phyloP scores from a whole-genome alignment of 2,797 vertebrate genomes.

The Gallinago nigripennis region DNA sequence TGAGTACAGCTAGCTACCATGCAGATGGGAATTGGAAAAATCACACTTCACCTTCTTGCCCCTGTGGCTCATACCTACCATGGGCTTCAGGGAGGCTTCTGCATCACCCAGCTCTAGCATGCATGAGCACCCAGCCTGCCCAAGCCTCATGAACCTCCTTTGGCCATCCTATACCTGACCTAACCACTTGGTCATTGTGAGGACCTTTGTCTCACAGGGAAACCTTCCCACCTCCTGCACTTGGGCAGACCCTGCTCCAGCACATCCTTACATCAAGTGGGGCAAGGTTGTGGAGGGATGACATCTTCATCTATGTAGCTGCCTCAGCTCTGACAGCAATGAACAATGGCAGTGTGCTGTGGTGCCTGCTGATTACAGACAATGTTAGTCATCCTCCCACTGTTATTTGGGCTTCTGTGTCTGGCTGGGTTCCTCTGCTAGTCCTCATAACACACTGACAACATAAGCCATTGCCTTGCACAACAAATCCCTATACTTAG shows the following conservation, averaged over 20 bases:
- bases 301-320: neutral
- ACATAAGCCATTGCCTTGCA: neutral
- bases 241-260: neutral
- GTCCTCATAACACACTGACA: neutral
- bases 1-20: neutral
- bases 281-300: neutral
- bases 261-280: neutral
- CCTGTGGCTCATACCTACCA: neutral
- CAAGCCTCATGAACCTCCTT: neutral
- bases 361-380: neutral
- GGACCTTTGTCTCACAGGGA: neutral
- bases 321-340: constrained; percentile 5
- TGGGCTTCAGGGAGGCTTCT: neutral
- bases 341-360: neutral
- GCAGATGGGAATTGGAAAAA: neutral
- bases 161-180: neutral
- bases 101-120: neutral
- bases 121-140: neutral
- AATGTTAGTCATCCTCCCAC: neutral
- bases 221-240: neutral
- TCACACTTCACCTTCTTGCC: fast-evolving
- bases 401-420: neutral
- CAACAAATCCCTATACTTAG: neutral
- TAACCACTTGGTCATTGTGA: neutral
- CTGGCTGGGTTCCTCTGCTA: constrained; percentile 16